Percentiles rank a stretch among this genome's conserved stretches.
Evolutionary conservation across 1,140 invertebrate genomes (phyloP).

Genomic region (Sarcophaga peregrina): DNA sequence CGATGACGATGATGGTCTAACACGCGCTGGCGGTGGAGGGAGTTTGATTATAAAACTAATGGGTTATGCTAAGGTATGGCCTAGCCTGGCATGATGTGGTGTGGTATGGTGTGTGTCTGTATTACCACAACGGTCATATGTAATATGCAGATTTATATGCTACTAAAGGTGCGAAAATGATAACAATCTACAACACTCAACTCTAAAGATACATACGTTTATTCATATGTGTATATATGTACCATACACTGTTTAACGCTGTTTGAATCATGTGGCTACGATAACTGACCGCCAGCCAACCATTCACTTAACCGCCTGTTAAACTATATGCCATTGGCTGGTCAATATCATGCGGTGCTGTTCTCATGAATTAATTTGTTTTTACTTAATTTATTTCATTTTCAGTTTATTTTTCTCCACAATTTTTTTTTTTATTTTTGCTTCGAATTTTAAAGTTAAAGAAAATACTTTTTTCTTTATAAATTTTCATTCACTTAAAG

Average conservation of each 20-base stretch:
- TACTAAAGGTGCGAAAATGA: constrained; percentile 42
- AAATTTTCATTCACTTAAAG: not conserved
- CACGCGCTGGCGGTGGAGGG: too few species aligned
- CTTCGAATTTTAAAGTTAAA: too few species aligned
- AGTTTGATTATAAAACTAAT: too few species aligned
- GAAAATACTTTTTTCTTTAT: not conserved
- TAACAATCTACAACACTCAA: constrained; percentile 40
- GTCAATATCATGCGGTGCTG: constrained; percentile 15
- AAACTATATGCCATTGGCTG: not conserved
- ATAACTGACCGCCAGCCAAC: too few species aligned
- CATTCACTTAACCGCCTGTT: too few species aligned
- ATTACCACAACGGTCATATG: constrained; percentile 33
- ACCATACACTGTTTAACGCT: not conserved
- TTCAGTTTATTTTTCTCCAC: not conserved
- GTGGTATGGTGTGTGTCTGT: not conserved
- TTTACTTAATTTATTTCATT: constrained; percentile 35
- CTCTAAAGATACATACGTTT: not conserved
- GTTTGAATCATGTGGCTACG: not conserved
- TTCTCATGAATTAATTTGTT: constrained; percentile 34
- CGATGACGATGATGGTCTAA: too few species aligned
- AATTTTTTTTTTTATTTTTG: not conserved
- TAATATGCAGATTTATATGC: constrained; percentile 41
- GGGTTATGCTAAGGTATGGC: not conserved
- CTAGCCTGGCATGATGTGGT: not conserved
- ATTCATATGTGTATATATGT: too few species aligned